These are phyloP conservation scores for Embidobia sp. DNA, from an alignment of 2,888 invertebrate species.

Conservation along the genomic window DNA sequence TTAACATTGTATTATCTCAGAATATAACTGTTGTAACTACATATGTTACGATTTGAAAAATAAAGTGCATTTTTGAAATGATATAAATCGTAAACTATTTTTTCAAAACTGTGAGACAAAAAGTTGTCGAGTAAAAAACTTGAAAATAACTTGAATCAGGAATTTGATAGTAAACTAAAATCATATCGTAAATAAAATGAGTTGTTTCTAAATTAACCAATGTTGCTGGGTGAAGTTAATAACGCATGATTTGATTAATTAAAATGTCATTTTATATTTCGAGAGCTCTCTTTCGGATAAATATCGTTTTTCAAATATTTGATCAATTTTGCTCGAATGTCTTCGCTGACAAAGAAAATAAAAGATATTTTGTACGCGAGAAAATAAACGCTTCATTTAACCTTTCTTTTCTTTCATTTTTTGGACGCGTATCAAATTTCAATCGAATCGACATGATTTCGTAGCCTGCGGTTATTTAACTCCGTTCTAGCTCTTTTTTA, in stretches of 20 bases:
- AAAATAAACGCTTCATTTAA: slow-evolving; percentile 63
- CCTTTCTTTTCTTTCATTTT: slow-evolving; percentile 47
- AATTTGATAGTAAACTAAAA: too few relatives aligned
- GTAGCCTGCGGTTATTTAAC: slow-evolving; percentile 61
- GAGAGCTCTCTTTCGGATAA: slow-evolving; percentile 5
- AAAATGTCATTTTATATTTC: slow-evolving; percentile 30
- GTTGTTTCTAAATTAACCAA: too few relatives aligned
- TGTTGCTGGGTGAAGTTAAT: background rate
- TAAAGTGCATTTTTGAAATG: too few relatives aligned
- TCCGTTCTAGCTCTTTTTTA: slow-evolving; percentile 38
- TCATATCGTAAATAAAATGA: too few relatives aligned
- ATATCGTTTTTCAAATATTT: slow-evolving; percentile 52
- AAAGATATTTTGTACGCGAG: slow-evolving; percentile 52
- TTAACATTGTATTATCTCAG: too few relatives aligned
- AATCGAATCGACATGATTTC: slow-evolving; percentile 60
- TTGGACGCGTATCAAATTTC: slow-evolving; percentile 54
- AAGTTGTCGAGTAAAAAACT: too few relatives aligned
- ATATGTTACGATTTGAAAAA: too few relatives aligned
- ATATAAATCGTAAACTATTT: too few relatives aligned
- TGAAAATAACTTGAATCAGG: too few relatives aligned
- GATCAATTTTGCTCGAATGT: slow-evolving; percentile 52
- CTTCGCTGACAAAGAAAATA: slow-evolving; percentile 44
- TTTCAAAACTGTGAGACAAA: too few relatives aligned
- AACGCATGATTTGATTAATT: slow-evolving; percentile 29
- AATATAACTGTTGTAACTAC: too few relatives aligned